Evolutionary conservation across 2,888 invertebrate species (phyloP), one percentile per base, ranked within the genome.

Genomic region (Linnaemya tessellans): DNA sequence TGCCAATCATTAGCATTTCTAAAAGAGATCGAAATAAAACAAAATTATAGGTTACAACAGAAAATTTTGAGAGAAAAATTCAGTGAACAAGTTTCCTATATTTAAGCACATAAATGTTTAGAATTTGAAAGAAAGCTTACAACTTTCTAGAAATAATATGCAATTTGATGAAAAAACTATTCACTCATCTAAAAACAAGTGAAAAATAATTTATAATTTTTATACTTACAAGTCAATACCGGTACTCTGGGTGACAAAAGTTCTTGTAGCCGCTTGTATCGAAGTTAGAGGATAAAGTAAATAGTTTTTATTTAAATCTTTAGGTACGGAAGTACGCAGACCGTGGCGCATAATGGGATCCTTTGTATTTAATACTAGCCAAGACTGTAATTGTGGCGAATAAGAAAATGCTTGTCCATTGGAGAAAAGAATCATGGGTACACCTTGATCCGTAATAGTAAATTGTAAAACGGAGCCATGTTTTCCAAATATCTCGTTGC

Each of bases 381-480:
- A 96, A 7, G 96, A 94, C 89, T 94, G 94, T 89, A 98, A 93
- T 89, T 96, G 95, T 87, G 94, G 93, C 88, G 96, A 96, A 91
- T 96, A 98, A 80, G 97, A 95, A 90, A 96, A 98, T 2, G 97
- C 96, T 90, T 96, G 95, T 30, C 97, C 97, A 90, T 96, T 97
- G 43, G 96, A 96, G 46, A 98, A 94, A n/a, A 96, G 95, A 87
- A 98, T 94, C 90, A 98, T 94, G 0, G 98, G 98, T 90, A 95
- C 94, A 35, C 97, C 97, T 86, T 96, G 95, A 86, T 96, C 95
- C 15, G 96, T 89, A 90, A 92, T 87, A 91, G 93, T 88, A 95
- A 94, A 79, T 94, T 94, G 89, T 94, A 95, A 86, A 93, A 94
- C 83, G 93, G 94, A 30, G 94, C 95, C 84, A 62, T 91, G 90